A percentile compares a stretch with the other conserved stretches of the same genome.
Conservation (phyloP, 1,140 invertebrate species). For the Drosophila nigrodunni region DNA sequence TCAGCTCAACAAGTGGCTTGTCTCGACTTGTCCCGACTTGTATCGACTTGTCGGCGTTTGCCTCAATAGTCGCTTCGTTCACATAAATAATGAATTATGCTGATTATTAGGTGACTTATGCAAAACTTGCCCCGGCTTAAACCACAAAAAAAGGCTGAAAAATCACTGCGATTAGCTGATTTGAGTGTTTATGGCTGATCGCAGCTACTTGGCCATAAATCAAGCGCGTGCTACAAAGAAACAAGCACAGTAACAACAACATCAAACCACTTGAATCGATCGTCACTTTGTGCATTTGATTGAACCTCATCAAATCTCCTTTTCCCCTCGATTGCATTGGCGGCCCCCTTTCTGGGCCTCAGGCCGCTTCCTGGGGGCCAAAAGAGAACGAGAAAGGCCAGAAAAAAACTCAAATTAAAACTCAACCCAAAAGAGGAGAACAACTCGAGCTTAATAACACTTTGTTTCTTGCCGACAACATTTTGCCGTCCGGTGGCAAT, state of each 20-base stretch:
- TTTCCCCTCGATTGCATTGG: not conserved
- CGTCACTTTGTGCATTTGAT: conserved; percentile 8
- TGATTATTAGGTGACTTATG: conserved; percentile 80
- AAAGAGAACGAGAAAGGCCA: conserved; percentile 10
- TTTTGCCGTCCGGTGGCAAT: conserved; percentile 50
- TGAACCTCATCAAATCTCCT: not conserved
- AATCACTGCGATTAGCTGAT: conserved; percentile 73
- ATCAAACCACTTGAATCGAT: conserved; percentile 8
- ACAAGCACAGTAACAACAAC: not conserved
- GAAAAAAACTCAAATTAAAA: conserved; percentile 25
- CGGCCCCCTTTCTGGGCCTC: not conserved
- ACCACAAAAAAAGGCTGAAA: conserved; percentile 49
- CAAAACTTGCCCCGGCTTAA: conserved; percentile 42
- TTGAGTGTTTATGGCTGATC: conserved; percentile 51
- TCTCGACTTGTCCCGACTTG: not conserved
- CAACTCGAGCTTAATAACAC: conserved; percentile 40
- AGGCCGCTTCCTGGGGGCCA: conserved; percentile 14
- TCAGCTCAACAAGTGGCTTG: conserved; percentile 18
- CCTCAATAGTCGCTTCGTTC: not conserved
- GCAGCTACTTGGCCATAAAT: conserved; percentile 54
- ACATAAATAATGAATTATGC: conserved; percentile 80
- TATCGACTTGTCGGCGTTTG: not conserved
- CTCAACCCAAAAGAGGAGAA: conserved; percentile 17
- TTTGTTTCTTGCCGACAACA: conserved; percentile 38
- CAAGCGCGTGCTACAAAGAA: conserved; percentile 46